Base-by-base conservation (phyloP, 1,140 invertebrate species). In the Atta cephalotes region DNA sequence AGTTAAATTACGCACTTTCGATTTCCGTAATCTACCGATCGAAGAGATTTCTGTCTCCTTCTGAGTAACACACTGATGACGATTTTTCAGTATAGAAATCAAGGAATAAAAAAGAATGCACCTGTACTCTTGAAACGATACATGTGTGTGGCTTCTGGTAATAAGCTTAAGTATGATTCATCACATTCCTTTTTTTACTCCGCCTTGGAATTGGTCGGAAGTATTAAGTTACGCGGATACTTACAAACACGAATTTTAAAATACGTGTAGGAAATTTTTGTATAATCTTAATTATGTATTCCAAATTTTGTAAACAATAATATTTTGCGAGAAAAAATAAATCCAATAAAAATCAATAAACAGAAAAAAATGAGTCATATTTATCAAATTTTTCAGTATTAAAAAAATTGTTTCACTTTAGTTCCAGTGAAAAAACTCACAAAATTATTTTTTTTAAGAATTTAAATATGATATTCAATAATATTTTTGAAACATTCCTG, bases 1-100 rank as follows among this genome's bases (percentile, higher is more conserved):
- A 0, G 12, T 35, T 18, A 49, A 39, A 10, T 72, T 49, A 45
- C 35, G 18, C 45, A 49, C 28, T 62, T 49, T 79, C 28, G 3
- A 62, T 62, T 49, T 79, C 18, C 3, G 62, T 7, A 21, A 35
- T 35, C 5, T 35, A 35, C 6, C 0, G 31, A 25, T 2, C 3
- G 16, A 0, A 39, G 9, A 62, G 25, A 21, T 12, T 25, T 68
- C 9, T 70, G 9, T n/a, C 5, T 18, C 7, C 35, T 35, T 53
- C 25, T 63, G 51, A 4, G 16, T 35, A 49, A 65, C 14, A 56
- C 31, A 21, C n/a, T 3, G 21, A 66, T 18, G 25, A 80, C 62
- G 21, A 79, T 66, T 78, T 78, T 65, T 88, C 65, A 45, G 28
- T 28, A 78, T 63, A 31, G 53, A 85, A 68, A 74, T 62, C 35